Evolutionary conservation across 2,888 invertebrate species (phyloP).

Genomic region (Euplexia lucipara): DNA sequence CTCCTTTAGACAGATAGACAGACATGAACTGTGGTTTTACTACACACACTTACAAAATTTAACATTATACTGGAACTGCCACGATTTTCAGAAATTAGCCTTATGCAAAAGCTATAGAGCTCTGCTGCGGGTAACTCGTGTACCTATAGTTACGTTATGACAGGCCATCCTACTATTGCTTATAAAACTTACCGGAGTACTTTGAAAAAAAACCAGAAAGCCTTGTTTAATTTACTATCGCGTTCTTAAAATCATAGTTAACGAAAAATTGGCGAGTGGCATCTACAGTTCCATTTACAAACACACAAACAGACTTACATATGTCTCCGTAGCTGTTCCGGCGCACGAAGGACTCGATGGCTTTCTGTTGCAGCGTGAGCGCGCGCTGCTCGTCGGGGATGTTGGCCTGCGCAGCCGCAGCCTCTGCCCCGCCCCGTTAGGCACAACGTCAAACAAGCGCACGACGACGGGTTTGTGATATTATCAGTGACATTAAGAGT

Average conservation of each 20-base stretch:
- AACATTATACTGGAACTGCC: too few relatives aligned
- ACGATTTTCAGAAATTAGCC: too few relatives aligned
- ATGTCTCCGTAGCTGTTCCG: conserved; percentile 95
- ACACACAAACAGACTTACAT: conserved; percentile 86
- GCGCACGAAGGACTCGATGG: conserved; percentile 93
- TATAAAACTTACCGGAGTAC: too few relatives aligned
- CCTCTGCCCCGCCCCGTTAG: conserved; percentile 81
- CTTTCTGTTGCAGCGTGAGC: conserved; percentile 88
- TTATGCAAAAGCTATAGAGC: too few relatives aligned
- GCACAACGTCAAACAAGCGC: conserved; percentile 75
- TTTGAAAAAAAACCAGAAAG: too few relatives aligned
- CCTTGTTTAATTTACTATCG: too few relatives aligned
- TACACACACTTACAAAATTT: too few relatives aligned
- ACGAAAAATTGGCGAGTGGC: neutral
- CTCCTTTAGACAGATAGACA: too few relatives aligned
- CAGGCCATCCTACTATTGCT: too few relatives aligned
- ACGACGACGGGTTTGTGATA: conserved; percentile 53
- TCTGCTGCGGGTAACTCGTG: too few relatives aligned
- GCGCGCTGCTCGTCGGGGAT: conserved; percentile 91
- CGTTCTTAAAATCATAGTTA: neutral
- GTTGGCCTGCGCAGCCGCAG: conserved; percentile 80
- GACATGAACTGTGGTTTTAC: too few relatives aligned
- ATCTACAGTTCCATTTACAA: neutral
- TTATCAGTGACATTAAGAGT: neutral
- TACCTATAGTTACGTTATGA: too few relatives aligned